phyloP scores from a whole-genome alignment of 2,113 vertebrate genomes.

The Odontesthes bonariensis region DNA sequence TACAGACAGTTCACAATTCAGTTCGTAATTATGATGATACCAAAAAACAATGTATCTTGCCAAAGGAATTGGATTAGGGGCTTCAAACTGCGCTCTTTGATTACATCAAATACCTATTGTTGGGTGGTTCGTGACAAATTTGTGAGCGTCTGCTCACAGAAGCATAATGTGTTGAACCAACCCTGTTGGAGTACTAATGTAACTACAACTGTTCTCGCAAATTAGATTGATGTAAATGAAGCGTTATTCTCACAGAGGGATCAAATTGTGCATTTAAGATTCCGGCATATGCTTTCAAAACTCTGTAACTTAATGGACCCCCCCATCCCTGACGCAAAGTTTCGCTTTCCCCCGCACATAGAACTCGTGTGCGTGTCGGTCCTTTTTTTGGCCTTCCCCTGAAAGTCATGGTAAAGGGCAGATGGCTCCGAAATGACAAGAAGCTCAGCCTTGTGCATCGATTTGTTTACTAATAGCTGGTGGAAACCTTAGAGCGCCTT shows the following conservation, averaged over 20 bases:
- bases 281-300: conserved; percentile 28
- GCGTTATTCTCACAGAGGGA: conserved; percentile 36
- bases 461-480: conserved; percentile 88
- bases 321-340: conserved; percentile 13
- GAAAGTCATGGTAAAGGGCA: conserved; percentile 80
- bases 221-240: conserved; percentile 73
- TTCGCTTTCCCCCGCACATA: conserved; percentile 10
- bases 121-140: conserved; percentile 68
- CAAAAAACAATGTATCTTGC: conserved; percentile 76
- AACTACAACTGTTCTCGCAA: conserved; percentile 65
- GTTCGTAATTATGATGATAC: conserved; percentile 77
- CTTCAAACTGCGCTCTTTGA: conserved; percentile 74
- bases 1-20: conserved; percentile 76
- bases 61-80: conserved; percentile 76
- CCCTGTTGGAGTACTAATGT: conserved; percentile 58
- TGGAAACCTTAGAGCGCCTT: conserved; percentile 81
- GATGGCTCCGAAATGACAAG: conserved; percentile 75
- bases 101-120: conserved; percentile 76
- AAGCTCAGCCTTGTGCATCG: conserved; percentile 81
- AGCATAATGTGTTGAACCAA: conserved; percentile 58
- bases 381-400: conserved; percentile 55
- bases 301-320: conserved; percentile 28
- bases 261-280: conserved; percentile 29
- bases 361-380: conserved; percentile 29
- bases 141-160: conserved; percentile 48